Conservation (phyloP, 1,140 invertebrate genomes). For the Drosophila miranda region DNA sequence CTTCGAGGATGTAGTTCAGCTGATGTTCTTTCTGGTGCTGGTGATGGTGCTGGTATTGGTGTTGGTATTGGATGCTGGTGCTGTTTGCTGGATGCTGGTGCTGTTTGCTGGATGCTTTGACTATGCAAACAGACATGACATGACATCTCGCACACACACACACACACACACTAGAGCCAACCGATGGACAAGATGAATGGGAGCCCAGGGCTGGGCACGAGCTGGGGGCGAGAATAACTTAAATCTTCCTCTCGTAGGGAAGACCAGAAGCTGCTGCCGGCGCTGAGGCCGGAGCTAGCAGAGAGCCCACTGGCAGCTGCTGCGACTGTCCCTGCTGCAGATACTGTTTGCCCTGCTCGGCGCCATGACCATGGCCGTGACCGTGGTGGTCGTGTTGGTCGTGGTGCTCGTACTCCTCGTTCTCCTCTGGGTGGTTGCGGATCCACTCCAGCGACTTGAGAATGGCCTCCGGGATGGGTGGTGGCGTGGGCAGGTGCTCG, state of each 20-base stretch:
- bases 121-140: constrained; percentile 53
- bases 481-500: constrained; percentile 83
- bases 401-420: constrained; percentile 40
- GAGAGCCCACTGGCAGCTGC: constrained; percentile 21
- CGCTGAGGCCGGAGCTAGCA: constrained; percentile 39
- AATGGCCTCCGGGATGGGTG: constrained; percentile 78
- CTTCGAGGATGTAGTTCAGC: constrained; percentile 18
- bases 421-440: constrained; percentile 81
- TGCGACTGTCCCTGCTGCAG: constrained; percentile 29
- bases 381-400: constrained; percentile 37
- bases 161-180: constrained; percentile 13
- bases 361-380: constrained; percentile 29
- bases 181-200: constrained; percentile 45
- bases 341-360: constrained; percentile 47
- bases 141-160: constrained; percentile 3
- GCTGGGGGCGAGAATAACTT: constrained; percentile 25
- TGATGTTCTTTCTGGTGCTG: constrained; percentile 30
- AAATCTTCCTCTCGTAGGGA: constrained; percentile 68
- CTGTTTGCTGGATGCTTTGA: constrained; percentile 9
- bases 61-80: constrained; percentile 8
- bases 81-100: too few relatives aligned
- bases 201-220: constrained; percentile 20
- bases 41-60: constrained; percentile 32
- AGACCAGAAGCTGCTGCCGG: constrained; percentile 34
- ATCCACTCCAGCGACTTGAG: constrained; percentile 83